phyloP scores from a whole-genome alignment of 2,797 vertebrate genomes.

The Sebastolobus alascanus region DNA sequence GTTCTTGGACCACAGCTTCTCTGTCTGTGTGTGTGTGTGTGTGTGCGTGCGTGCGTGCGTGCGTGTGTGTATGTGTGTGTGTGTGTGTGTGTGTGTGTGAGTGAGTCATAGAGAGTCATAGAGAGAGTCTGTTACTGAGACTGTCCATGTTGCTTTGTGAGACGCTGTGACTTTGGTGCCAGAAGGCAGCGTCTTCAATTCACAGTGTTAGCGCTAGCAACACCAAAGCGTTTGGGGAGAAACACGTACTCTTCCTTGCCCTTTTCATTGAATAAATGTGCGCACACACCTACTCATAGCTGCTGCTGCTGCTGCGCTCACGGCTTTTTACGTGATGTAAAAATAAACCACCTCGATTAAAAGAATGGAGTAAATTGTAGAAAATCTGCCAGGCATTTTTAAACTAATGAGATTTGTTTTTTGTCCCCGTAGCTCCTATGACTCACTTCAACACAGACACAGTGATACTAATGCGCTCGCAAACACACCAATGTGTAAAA shows the following conservation, averaged over 20 bases:
- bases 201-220: conserved; percentile 47
- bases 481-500: conserved; percentile 15
- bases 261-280: conserved; percentile 12
- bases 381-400: conserved; percentile 13
- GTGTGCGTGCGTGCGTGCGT: conserved; percentile 20
- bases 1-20: conserved; percentile 50
- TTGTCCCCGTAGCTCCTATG: conserved; percentile 1
- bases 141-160: conserved; percentile 67
- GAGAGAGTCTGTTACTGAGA: conserved; percentile 63
- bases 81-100: conserved; percentile 28
- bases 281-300: conserved; percentile 1
- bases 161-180: conserved; percentile 58
- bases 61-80: conserved; percentile 31
- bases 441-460: conserved; percentile 22
- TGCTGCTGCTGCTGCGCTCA: background rate
- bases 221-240: conserved; percentile 40
- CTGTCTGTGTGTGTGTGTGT: conserved; percentile 32
- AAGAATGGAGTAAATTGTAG: conserved; percentile 18
- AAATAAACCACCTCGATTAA: conserved; percentile 5
- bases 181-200: conserved; percentile 67
- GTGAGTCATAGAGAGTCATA: conserved; percentile 55
- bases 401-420: background rate
- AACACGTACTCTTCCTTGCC: background rate
- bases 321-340: conserved; percentile 13
- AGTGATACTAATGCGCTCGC: conserved; percentile 4